phyloP scores from a whole-genome alignment of 2,888 invertebrate species.

The Pegoplata infirma region DNA sequence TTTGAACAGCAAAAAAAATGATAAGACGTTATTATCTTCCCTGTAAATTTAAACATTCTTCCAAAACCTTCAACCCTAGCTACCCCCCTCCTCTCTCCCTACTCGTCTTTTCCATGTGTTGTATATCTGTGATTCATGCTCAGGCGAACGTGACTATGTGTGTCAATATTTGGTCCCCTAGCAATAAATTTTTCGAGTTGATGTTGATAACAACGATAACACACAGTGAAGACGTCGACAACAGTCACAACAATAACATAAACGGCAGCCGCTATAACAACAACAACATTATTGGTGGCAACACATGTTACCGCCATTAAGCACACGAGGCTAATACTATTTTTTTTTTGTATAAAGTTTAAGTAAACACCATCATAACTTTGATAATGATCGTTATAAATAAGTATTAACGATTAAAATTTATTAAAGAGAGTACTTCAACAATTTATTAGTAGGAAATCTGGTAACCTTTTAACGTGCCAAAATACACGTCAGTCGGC shows the following conservation, averaged over 20 bases:
- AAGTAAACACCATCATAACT: neutral
- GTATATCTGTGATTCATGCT: slow-evolving; percentile 41
- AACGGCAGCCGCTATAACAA: too few species aligned
- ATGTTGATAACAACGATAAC: slow-evolving; percentile 26
- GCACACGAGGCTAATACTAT: neutral
- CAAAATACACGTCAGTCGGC: too few species aligned
- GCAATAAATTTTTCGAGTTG: slow-evolving; percentile 51
- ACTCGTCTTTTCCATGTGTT: slow-evolving; percentile 2
- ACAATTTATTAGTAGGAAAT: neutral
- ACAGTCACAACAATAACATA: too few species aligned
- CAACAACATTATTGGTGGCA: too few species aligned
- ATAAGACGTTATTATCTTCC: too few species aligned
- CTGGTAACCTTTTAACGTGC: neutral
- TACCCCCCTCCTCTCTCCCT: neutral
- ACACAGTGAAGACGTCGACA: slow-evolving; percentile 18
- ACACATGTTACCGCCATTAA: slow-evolving; percentile 13
- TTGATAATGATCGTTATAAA: neutral
- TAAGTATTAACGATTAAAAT: neutral
- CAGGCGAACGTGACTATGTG: slow-evolving; percentile 40
- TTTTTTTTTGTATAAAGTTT: too few species aligned
- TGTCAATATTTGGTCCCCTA: slow-evolving; percentile 35
- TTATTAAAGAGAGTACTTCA: neutral
- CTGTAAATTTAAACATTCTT: too few species aligned
- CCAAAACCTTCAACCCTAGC: neutral
- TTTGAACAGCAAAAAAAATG: too few species aligned